These are phyloP conservation scores for Thereva nobilitata DNA, from an alignment of 2,888 invertebrate species.

Conservation along the genomic window DNA sequence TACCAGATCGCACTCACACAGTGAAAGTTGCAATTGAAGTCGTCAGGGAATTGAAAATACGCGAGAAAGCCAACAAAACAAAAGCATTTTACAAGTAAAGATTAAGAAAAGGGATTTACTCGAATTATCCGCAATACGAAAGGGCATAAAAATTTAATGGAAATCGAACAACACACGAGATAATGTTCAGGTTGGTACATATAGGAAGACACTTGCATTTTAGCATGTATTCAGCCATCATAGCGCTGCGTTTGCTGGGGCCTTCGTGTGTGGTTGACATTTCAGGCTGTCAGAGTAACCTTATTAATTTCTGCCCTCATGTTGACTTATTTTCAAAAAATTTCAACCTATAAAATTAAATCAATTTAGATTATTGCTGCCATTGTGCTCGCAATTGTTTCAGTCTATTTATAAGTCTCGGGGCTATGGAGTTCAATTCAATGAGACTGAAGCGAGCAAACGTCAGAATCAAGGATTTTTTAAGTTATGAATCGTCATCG, in stretches of 20 bases:
- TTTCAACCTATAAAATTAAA: background rate
- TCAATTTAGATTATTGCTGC: background rate
- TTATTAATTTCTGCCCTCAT: constrained; percentile 28
- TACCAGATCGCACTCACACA: constrained; percentile 31
- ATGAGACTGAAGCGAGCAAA: too few relatives aligned
- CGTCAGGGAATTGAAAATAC: constrained; percentile 20
- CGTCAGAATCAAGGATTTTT: too few relatives aligned
- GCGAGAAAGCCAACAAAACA: constrained; percentile 1
- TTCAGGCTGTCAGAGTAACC: constrained; percentile 31
- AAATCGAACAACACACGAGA: constrained; percentile 25
- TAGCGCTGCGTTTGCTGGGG: constrained; percentile 29
- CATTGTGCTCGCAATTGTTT: background rate
- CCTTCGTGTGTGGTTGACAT: constrained; percentile 37
- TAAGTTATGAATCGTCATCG: too few relatives aligned
- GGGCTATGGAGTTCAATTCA: too few relatives aligned
- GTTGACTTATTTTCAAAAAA: background rate
- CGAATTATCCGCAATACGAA: too few relatives aligned
- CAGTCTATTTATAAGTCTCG: background rate
- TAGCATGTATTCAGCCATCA: constrained; percentile 29
- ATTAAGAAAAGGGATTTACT: too few relatives aligned
- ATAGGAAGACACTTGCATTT: background rate
- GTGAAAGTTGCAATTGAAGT: constrained; percentile 25
- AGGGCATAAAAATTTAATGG: constrained; percentile 16
- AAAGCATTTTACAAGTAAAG: background rate
- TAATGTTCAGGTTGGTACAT: constrained; percentile 34